Evolutionary conservation across 2,797 vertebrate species (phyloP).

Genomic region (Paedocypris micromegethes): DNA sequence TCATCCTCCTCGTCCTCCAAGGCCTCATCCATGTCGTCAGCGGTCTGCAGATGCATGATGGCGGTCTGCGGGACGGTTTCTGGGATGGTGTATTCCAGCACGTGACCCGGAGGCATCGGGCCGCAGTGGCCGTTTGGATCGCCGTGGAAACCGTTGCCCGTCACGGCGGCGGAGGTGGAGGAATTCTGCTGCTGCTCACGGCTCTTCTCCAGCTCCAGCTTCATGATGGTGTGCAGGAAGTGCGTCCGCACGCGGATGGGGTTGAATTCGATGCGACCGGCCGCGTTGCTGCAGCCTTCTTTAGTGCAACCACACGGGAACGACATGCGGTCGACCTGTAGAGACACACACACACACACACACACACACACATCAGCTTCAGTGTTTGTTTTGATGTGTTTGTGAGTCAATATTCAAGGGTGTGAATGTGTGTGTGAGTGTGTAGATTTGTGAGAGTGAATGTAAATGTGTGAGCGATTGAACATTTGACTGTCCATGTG

Average conservation of each 20-base stretch:
- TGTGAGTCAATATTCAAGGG: too few relatives aligned
- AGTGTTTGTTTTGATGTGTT: not conserved
- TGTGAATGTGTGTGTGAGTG: not conserved
- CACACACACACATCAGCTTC: not conserved
- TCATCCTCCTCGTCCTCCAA: constrained; percentile 82
- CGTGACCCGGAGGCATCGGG: constrained; percentile 72
- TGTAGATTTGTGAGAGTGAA: not conserved
- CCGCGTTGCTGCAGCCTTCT: constrained; percentile 95
- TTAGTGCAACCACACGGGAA: constrained; percentile 98
- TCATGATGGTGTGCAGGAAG: constrained; percentile 99
- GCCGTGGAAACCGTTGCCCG: constrained; percentile 73
- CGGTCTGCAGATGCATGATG: constrained; percentile 80
- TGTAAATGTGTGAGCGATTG: too few relatives aligned
- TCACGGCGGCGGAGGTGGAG: constrained; percentile 63
- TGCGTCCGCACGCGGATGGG: constrained; percentile 97
- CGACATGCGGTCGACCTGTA: constrained; percentile 97
- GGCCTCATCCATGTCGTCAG: constrained; percentile 80
- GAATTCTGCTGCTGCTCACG: constrained; percentile 82
- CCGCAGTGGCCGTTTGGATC: constrained; percentile 72
- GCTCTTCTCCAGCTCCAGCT: constrained; percentile 96
- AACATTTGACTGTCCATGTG: not conserved
- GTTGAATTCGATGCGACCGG: constrained; percentile 96
- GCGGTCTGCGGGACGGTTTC: constrained; percentile 77
- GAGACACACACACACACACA: constrained; percentile 50
- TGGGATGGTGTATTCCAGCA: constrained; percentile 80